A percentile compares a stretch with the other conserved stretches of the same genome.
phyloP scores from a whole-genome alignment of 2,888 invertebrate species.

The Drosophila multiciliata region DNA sequence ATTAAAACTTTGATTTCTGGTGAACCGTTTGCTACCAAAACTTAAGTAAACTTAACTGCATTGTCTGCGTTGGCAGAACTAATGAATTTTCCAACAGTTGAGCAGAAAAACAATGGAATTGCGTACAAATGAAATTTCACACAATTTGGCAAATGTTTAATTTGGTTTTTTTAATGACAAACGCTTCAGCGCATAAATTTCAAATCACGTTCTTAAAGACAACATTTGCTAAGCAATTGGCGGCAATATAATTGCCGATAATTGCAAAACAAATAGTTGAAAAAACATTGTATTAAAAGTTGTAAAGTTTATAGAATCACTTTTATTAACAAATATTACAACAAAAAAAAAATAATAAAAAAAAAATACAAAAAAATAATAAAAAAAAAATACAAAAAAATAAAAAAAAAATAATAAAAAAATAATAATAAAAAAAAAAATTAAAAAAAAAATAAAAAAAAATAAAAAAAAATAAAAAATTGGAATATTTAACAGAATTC shows the following conservation, averaged over 20 bases:
- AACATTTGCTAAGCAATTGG: background rate
- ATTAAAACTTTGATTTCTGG: background rate
- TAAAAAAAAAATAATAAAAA: background rate
- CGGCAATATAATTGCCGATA: background rate
- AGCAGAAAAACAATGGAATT: conserved; percentile 36
- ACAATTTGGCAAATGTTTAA: conserved; percentile 31
- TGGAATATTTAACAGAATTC: too few species aligned
- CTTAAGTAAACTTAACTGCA: conserved; percentile 3
- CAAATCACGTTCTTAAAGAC: conserved; percentile 7
- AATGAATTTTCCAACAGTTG: conserved; percentile 3
- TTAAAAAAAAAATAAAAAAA: too few species aligned
- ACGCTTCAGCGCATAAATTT: conserved; percentile 11
- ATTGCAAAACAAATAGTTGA: too few species aligned
- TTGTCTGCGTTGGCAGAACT: conserved; percentile 5
- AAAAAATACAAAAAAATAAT: too few species aligned
- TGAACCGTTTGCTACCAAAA: background rate
- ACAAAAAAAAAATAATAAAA: background rate
- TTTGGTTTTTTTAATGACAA: conserved; percentile 6
- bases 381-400: background rate
- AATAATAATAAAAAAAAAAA: background rate
- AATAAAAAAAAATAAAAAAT: background rate
- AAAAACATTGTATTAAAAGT: background rate
- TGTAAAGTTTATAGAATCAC: background rate
- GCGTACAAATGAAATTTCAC: conserved; percentile 30
- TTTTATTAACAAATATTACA: background rate